A percentile compares a stretch with the other conserved stretches of the same genome.
Evolutionary conservation across 2,113 vertebrate genomes (phyloP).

Genomic region (Diphyllodes magnificus): DNA sequence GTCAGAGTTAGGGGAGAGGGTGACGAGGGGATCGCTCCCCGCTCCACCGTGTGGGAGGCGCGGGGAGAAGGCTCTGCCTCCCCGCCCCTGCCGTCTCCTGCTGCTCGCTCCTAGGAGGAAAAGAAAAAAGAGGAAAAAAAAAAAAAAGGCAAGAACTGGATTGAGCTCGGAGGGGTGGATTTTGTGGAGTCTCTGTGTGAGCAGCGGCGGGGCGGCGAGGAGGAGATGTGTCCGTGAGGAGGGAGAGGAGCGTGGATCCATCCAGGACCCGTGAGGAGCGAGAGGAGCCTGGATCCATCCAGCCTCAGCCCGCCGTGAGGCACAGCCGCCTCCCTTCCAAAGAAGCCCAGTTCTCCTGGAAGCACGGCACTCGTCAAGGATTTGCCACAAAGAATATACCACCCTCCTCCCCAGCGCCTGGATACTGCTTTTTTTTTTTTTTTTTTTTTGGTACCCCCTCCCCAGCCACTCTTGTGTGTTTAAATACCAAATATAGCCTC

Average conservation of each 20-base stretch:
- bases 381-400: conserved; percentile 2
- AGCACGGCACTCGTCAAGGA: neutral
- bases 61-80: neutral
- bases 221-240: conserved; percentile 45
- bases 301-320: neutral
- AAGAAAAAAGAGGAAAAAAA: neutral
- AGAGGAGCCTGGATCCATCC: neutral
- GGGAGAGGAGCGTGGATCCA: neutral
- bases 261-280: neutral
- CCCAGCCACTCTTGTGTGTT: neutral
- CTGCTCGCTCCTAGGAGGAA: neutral
- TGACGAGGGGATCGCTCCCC: neutral
- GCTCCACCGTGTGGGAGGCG: conserved; percentile 27
- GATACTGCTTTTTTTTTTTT: neutral
- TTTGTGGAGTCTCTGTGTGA: neutral
- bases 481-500: conserved; percentile 51
- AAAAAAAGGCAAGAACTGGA: neutral
- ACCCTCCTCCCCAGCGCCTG: neutral
- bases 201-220: neutral
- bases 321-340: neutral
- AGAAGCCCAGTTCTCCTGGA: neutral
- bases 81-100: neutral
- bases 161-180: neutral
- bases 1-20: conserved; percentile 38
- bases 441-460: neutral